Base-by-base conservation (phyloP, 2,888 invertebrate genomes). In the Yponomeuta sedellus region DNA sequence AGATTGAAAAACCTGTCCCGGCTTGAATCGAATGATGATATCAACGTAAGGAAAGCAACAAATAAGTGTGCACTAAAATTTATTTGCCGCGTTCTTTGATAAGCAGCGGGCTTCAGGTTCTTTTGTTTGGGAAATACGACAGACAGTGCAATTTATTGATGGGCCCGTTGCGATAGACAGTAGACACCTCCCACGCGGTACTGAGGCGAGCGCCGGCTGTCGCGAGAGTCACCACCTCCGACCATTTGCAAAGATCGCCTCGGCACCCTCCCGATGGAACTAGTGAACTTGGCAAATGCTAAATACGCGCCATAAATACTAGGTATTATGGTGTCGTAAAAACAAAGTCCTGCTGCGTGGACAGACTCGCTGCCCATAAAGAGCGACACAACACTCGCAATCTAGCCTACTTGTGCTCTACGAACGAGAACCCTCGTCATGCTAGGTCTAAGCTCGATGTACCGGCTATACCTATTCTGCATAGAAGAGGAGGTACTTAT, bases 81-180 rank as follows among this genome's bases (percentile, higher is more conserved):
- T 88, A 88, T 90, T 85, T 83, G 80, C 83, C 82, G 83, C 81
- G 81, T 85, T 82, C 79, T 80, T 80, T 84, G 88, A 90, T 89
- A 89, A 82, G 82, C 79, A 77, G 76, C 76, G 76, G 80, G 76
- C 78, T 78, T 78, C 75, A 69, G 70, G 76, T 85, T 84, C 84
- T 88, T 89, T 89, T 90, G 85, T 86, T 88, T 86, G 78, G 78
- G 73, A 79, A 79, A 84, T 83, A 84, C 81, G 83, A 82, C 81
- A 75, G 81, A 83, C 81, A 85, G 84, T 85, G 82, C 85, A 90
- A 91, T 90, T 91, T 90, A 91, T 91, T 88, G 87, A 86, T 85
- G 81, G 16, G 16, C 84, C 77, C 84, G 80, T 80, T 78, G 79
- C 82, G 89, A 90, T 90, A 89, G 79, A 83, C 88, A 86, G 88